Evolutionary conservation across 2,888 invertebrate genomes (phyloP).

Genomic region (Chrysodeixis includens): DNA sequence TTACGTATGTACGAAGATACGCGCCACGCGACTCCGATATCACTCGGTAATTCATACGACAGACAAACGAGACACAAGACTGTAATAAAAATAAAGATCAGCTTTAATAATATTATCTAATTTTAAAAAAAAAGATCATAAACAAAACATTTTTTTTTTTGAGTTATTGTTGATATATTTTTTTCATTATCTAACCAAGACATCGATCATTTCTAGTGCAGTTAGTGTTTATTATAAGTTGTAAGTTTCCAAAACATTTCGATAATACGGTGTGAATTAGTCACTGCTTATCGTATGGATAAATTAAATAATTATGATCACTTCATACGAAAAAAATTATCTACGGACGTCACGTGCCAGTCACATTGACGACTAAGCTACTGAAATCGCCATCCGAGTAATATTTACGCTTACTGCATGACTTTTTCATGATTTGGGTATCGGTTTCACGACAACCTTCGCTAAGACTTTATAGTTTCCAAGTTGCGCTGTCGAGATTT

Average conservation of each 20-base stretch:
- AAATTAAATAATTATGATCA: too few species aligned
- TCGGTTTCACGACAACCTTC: too few species aligned
- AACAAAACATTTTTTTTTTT: background rate
- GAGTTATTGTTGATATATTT: background rate
- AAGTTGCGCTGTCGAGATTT: too few species aligned
- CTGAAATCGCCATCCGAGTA: too few species aligned
- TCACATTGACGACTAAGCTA: too few species aligned
- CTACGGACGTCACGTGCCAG: too few species aligned
- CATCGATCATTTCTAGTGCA: background rate
- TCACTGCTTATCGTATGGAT: too few species aligned
- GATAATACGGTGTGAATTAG: background rate
- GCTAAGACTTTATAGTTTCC: too few species aligned
- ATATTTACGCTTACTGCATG: too few species aligned
- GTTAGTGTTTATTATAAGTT: background rate
- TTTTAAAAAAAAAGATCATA: background rate
- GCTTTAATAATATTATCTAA: slow-evolving; percentile 15
- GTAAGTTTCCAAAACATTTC: background rate
- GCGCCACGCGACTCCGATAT: slow-evolving; percentile 21
- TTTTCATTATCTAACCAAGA: background rate
- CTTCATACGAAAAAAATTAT: too few species aligned
- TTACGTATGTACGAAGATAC: slow-evolving; percentile 8
- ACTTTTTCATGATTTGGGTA: too few species aligned
- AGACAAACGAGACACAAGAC: slow-evolving; percentile 20
- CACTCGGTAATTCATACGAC: slow-evolving; percentile 35
- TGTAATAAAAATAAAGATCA: background rate